Percentiles rank a stretch among this genome's conserved stretches.
phyloP scores from a whole-genome alignment of 2,113 vertebrate species.

The Dendrocopos noguchii region DNA sequence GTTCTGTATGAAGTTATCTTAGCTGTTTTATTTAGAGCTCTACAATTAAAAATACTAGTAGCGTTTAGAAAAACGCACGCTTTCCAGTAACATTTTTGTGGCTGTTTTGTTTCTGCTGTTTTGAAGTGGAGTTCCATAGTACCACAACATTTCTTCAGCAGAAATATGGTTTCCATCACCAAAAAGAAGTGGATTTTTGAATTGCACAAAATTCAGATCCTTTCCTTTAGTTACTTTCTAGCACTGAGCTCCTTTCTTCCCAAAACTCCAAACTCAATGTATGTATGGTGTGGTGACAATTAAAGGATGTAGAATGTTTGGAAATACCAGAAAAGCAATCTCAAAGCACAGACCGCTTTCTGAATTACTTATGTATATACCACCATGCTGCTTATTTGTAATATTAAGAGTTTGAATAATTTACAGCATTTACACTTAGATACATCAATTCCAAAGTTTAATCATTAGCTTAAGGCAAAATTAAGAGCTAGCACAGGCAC shows the following conservation, averaged over 20 bases:
- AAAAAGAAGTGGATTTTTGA: not conserved
- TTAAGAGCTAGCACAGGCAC: not conserved
- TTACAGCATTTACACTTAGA: not conserved
- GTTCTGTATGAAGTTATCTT: not conserved
- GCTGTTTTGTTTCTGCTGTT: not conserved
- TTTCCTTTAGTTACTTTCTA: not conserved
- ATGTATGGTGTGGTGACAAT: not conserved
- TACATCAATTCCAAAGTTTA: not conserved
- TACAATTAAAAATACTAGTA: not conserved
- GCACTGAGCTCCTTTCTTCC: not conserved
- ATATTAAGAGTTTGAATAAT: not conserved
- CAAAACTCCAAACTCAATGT: not conserved
- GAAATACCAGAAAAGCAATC: not conserved
- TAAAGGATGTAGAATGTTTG: not conserved
- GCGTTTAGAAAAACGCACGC: not conserved
- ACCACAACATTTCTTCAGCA: not conserved
- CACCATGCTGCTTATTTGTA: not conserved
- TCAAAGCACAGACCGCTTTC: not conserved
- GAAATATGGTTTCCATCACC: not conserved
- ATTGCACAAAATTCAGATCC: not conserved
- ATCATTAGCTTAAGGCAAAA: not conserved
- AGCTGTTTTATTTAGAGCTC: not conserved
- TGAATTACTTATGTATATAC: not conserved
- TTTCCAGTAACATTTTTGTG: not conserved
- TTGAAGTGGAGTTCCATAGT: not conserved